A percentile compares a stretch with the other conserved stretches of the same genome.
These are phyloP conservation scores for Cyrtorhinus lividipennis DNA, from an alignment of 1,140 invertebrate genomes.

Conservation along the genomic window DNA sequence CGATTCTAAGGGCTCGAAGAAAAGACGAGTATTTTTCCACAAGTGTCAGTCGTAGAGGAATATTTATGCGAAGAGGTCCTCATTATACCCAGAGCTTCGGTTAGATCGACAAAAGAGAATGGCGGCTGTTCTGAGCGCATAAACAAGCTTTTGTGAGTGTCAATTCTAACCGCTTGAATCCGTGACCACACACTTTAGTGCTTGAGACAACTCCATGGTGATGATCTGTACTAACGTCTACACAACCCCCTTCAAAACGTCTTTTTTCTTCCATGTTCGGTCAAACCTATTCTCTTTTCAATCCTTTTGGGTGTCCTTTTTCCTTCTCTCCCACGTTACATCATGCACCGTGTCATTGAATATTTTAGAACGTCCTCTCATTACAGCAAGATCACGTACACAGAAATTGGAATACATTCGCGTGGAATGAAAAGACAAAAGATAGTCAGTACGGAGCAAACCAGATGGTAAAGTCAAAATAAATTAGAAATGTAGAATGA, in stretches of 20 bases:
- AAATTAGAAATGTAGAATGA: too few species aligned
- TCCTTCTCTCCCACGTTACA: not conserved
- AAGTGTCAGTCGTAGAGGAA: too few species aligned
- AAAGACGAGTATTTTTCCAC: too few species aligned
- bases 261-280: not conserved
- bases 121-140: not conserved
- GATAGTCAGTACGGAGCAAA: too few species aligned
- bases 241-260: not conserved
- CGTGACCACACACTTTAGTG: not conserved
- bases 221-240: not conserved
- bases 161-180: not conserved
- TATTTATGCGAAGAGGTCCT: too few species aligned
- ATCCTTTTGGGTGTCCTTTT: not conserved
- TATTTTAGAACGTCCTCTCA: too few species aligned
- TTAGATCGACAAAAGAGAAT: not conserved
- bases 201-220: not conserved
- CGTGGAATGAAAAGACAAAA: too few species aligned
- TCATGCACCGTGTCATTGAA: not conserved
- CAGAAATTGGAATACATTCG: too few species aligned
- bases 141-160: not conserved
- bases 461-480: too few species aligned
- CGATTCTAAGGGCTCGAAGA: too few species aligned
- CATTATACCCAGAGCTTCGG: not conserved
- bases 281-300: not conserved
- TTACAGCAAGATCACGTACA: too few species aligned